Percentiles rank a stretch among this genome's conserved stretches.
phyloP scores from a whole-genome alignment of 92 coral and sea anemone genomes.

The Epizoanthus ramosus region DNA sequence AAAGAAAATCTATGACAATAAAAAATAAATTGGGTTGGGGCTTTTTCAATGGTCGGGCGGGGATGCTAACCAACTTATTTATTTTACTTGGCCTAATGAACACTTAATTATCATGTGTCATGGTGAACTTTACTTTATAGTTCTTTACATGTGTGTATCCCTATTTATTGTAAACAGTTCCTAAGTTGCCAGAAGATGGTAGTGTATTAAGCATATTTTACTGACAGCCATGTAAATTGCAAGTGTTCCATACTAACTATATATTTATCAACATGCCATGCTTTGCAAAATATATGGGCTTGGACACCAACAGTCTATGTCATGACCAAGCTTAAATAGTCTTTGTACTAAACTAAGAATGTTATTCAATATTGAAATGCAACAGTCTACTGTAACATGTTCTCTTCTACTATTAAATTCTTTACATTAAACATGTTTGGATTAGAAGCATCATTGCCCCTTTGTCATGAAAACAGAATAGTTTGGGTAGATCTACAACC shows the following conservation, averaged over 20 bases:
- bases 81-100: too few relatives aligned
- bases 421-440: slow-evolving; percentile 10
- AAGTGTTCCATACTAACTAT: not conserved
- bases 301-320: slow-evolving; percentile 26
- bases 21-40: too few relatives aligned
- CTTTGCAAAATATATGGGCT: slow-evolving; percentile 28
- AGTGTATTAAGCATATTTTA: not conserved
- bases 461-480: not conserved
- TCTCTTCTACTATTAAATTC: not conserved
- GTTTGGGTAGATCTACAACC: slow-evolving; percentile 10
- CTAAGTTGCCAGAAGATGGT: slow-evolving; percentile 28
- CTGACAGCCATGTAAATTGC: not conserved
- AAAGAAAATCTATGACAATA: too few relatives aligned
- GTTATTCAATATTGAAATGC: slow-evolving; percentile 7
- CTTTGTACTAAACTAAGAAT: slow-evolving; percentile 32
- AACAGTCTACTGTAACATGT: slow-evolving; percentile 19
- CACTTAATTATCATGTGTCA: too few relatives aligned
- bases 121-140: too few relatives aligned
- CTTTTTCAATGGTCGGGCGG: too few relatives aligned
- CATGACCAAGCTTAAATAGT: slow-evolving; percentile 26
- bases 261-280: not conserved
- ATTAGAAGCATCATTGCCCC: slow-evolving; percentile 10
- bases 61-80: too few relatives aligned
- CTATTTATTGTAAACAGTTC: too few relatives aligned
- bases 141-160: too few relatives aligned